Percentiles rank a stretch among this genome's conserved stretches.
phyloP scores from a whole-genome alignment of 2,113 vertebrate genomes.

The Crotalus tigris region DNA sequence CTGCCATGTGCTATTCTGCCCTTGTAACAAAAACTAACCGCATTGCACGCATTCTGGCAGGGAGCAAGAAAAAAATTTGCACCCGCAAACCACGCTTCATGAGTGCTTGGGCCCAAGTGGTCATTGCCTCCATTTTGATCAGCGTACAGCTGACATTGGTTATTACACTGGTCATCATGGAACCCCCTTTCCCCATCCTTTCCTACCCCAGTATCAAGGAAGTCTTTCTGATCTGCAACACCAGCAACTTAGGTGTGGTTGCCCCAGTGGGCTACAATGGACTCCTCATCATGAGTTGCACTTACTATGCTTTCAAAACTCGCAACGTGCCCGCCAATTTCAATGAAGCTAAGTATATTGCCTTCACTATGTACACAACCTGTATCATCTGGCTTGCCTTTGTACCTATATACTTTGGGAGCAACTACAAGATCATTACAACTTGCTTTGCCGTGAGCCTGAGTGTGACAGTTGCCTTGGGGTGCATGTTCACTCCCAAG shows the following conservation, averaged over 20 bases:
- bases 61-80: constrained; percentile 99
- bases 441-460: constrained; percentile 98
- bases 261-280: constrained; percentile 98
- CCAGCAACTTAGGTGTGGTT: constrained; percentile 93
- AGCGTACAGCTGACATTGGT: constrained; percentile 91
- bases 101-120: constrained; percentile 96
- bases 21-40: constrained; percentile 98
- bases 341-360: constrained; percentile 98
- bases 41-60: constrained; percentile 95
- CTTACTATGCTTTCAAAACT: constrained; percentile 99
- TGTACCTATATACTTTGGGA: constrained; percentile 98
- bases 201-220: constrained; percentile 96
- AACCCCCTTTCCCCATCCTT: constrained; percentile 92
- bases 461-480: constrained; percentile 94
- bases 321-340: constrained; percentile 98
- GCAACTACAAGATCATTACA: constrained; percentile 99
- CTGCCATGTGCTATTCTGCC: constrained; percentile 97
- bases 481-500: constrained; percentile 99
- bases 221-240: constrained; percentile 97
- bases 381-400: constrained; percentile 99
- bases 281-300: constrained; percentile 97
- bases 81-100: constrained; percentile 96
- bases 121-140: constrained; percentile 92
- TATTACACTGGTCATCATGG: constrained; percentile 91
- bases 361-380: constrained; percentile 99